phyloP scores from a whole-genome alignment of 1,140 invertebrate species.

The Atta colombica region DNA sequence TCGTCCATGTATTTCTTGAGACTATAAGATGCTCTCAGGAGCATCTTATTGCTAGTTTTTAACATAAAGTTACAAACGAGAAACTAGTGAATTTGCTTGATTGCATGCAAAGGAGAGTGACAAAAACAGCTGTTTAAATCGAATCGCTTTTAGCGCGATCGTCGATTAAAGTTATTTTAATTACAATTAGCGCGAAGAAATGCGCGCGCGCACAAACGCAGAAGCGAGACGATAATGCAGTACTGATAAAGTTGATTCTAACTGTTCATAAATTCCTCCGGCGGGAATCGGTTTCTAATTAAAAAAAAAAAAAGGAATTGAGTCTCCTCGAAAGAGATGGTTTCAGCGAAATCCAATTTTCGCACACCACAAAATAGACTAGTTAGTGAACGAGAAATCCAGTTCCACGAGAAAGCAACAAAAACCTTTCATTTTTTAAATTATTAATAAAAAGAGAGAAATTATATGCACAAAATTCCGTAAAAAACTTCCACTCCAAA shows the following conservation, averaged over 20 bases:
- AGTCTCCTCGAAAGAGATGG: neutral
- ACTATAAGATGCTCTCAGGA: neutral
- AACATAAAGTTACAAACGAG: slow-evolving; percentile 12
- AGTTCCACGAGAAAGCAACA: neutral
- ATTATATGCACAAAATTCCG: neutral
- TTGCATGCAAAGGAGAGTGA: slow-evolving; percentile 14
- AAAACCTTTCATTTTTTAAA: neutral
- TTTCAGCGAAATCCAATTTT: slow-evolving; percentile 8
- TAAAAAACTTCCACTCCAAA: neutral
- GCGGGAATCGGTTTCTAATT: slow-evolving; percentile 2
- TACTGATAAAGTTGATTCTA: neutral
- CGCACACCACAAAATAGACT: neutral
- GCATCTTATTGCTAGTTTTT: slow-evolving; percentile 1
- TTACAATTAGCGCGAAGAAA: slow-evolving; percentile 34
- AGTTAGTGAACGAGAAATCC: neutral
- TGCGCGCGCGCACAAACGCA: neutral
- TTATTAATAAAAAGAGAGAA: neutral
- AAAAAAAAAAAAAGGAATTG: neutral
- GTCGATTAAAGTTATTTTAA: slow-evolving; percentile 30
- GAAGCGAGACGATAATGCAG: neutral
- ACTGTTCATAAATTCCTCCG: neutral
- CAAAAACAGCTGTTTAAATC: slow-evolving; percentile 20
- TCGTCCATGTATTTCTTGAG: slow-evolving; percentile 4
- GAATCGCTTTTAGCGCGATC: slow-evolving; percentile 13
- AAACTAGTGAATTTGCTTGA: slow-evolving; percentile 52